These are phyloP conservation scores for Gryllus longicercus DNA, from an alignment of 2,888 invertebrate genomes.

Conservation along the genomic window DNA sequence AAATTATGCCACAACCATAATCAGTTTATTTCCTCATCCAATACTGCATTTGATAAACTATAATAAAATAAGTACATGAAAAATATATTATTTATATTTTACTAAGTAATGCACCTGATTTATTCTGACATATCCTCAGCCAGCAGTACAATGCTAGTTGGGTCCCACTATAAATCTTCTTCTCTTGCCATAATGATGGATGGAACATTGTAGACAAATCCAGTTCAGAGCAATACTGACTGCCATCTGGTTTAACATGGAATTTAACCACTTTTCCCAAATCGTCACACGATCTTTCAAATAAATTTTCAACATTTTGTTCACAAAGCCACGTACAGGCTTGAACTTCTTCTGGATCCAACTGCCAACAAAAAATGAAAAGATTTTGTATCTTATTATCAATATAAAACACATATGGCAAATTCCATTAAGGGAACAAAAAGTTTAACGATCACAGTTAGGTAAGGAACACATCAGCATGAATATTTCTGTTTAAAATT, in stretches of 20 bases:
- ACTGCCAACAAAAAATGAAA: conserved; percentile 37
- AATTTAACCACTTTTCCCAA: conserved; percentile 24
- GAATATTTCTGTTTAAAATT: no score
- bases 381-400: background rate
- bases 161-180: conserved; percentile 34
- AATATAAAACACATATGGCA: background rate
- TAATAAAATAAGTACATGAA: no score
- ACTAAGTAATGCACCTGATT: no score
- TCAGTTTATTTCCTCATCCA: no score
- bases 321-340: conserved; percentile 45
- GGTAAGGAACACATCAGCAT: no score
- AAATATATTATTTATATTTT: no score
- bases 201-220: conserved; percentile 33
- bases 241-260: conserved; percentile 25
- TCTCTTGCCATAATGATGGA: conserved; percentile 30
- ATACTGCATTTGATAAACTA: no score
- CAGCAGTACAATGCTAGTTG: conserved; percentile 36
- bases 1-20: no score
- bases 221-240: conserved; percentile 18
- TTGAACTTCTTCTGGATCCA: conserved; percentile 45
- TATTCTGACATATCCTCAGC: conserved; percentile 11
- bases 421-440: background rate
- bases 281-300: background rate
- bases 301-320: conserved; percentile 23
- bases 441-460: no score